A percentile compares a stretch with the other conserved stretches of the same genome.
Evolutionary conservation across 2,888 invertebrate genomes (phyloP).

Genomic region (Agelastica alni): DNA sequence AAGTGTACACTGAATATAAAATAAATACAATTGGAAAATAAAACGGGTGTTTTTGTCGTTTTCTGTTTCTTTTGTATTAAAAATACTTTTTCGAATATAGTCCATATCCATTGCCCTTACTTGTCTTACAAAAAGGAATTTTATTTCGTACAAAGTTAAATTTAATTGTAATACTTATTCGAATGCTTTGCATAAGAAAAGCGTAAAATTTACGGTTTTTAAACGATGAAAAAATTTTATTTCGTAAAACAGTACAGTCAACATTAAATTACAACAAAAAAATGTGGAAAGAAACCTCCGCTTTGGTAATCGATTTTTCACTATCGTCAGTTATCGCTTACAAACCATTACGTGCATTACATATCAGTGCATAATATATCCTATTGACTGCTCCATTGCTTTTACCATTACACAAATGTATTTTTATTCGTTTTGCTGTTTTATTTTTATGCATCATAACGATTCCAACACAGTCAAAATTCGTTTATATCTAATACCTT

Average conservation of each 20-base stretch:
- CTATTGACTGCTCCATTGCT: constrained; percentile 46
- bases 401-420: constrained; percentile 37
- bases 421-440: constrained; percentile 41
- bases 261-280: not conserved
- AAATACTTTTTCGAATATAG: too few species aligned
- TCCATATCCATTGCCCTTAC: too few species aligned
- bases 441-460: constrained; percentile 39
- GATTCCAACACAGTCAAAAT: constrained; percentile 13
- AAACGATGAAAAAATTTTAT: too few species aligned
- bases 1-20: constrained; percentile 15
- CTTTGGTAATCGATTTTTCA: constrained; percentile 45
- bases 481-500: too few species aligned
- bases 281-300: not conserved
- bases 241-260: not conserved
- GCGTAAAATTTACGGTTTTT: too few species aligned
- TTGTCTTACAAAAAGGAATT: too few species aligned
- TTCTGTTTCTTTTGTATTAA: constrained; percentile 1
- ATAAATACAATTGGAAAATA: constrained; percentile 7
- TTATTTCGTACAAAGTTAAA: too few species aligned
- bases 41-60: constrained; percentile 2
- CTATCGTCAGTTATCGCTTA: constrained; percentile 49
- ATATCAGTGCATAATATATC: constrained; percentile 48
- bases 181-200: too few species aligned
- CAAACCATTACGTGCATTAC: constrained; percentile 50
- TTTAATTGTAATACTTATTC: too few species aligned